These are phyloP conservation scores for Bruchidius siliquastri DNA, from an alignment of 2,888 invertebrate genomes.

Conservation along the genomic window DNA sequence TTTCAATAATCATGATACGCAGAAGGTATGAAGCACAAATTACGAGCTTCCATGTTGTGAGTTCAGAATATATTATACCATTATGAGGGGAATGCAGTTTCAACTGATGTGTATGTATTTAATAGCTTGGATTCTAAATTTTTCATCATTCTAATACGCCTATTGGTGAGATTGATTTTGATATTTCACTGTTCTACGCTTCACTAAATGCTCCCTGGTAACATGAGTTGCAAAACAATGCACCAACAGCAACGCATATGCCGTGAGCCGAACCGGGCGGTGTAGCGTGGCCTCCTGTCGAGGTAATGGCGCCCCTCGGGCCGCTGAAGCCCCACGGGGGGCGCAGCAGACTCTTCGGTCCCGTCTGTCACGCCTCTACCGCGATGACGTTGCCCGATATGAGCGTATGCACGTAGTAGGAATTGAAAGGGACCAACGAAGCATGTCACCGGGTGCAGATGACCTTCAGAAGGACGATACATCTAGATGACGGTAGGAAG, in stretches of 20 bases:
- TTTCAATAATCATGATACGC: too few species aligned
- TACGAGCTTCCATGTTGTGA: too few species aligned
- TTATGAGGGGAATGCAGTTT: too few species aligned
- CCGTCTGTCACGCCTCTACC: background rate
- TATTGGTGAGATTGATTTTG: too few species aligned
- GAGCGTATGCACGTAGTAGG: background rate
- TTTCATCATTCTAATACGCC: too few species aligned
- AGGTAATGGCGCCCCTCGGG: conserved; percentile 42
- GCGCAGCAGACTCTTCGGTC: conserved; percentile 17
- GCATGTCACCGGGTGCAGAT: background rate
- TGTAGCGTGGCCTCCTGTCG: conserved; percentile 31
- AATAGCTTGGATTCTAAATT: too few species aligned
- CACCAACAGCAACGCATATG: background rate
- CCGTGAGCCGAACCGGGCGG: background rate
- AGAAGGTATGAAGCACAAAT: too few species aligned
- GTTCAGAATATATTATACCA: too few species aligned
- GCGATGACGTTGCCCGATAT: background rate
- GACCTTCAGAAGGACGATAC: background rate
- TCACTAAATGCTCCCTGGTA: too few species aligned
- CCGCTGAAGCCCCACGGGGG: conserved; percentile 33
- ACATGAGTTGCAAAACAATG: background rate
- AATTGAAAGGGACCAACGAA: background rate
- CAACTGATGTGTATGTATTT: too few species aligned
- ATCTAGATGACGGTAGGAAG: too few species aligned
- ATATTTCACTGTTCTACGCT: too few species aligned